Evolutionary conservation across 1,140 invertebrate genomes (phyloP).

Genomic region (Cherax quadricarinatus): DNA sequence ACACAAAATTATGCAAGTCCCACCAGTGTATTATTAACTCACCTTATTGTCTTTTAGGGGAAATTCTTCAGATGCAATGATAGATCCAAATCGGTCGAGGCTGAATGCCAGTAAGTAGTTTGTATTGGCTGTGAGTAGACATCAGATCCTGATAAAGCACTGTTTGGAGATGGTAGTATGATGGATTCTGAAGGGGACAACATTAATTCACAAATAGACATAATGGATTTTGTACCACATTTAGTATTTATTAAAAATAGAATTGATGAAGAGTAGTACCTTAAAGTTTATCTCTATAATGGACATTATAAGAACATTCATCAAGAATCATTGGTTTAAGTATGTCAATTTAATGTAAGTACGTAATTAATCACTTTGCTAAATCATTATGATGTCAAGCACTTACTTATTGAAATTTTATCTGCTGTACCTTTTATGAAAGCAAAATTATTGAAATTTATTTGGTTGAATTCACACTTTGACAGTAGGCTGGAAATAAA

Average conservation of each 20-base stretch:
- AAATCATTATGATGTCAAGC: no score
- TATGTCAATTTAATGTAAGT: no score
- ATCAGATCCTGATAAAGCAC: neutral
- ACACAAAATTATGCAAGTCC: neutral
- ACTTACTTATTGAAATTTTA: no score
- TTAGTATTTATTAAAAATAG: neutral
- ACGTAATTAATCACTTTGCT: no score
- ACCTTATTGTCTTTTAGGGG: conserved; percentile 88
- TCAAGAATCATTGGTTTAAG: neutral
- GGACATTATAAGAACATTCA: neutral
- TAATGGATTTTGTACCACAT: neutral
- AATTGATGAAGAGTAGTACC: neutral
- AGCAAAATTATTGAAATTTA: no score
- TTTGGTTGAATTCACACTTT: no score
- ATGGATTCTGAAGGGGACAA: neutral
- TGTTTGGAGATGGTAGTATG: neutral
- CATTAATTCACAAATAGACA: neutral
- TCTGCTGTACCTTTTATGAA: no score
- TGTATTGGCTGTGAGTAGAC: neutral
- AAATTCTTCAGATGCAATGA: conserved; percentile 78
- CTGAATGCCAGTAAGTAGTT: conserved; percentile 71
- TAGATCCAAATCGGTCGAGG: conserved; percentile 77
- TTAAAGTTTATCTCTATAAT: neutral
- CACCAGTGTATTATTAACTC: conserved; percentile 28
- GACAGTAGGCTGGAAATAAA: no score